These are phyloP conservation scores for Cuniculus paca DNA, from an alignment of 2,797 vertebrate species.

Conservation along the genomic window DNA sequence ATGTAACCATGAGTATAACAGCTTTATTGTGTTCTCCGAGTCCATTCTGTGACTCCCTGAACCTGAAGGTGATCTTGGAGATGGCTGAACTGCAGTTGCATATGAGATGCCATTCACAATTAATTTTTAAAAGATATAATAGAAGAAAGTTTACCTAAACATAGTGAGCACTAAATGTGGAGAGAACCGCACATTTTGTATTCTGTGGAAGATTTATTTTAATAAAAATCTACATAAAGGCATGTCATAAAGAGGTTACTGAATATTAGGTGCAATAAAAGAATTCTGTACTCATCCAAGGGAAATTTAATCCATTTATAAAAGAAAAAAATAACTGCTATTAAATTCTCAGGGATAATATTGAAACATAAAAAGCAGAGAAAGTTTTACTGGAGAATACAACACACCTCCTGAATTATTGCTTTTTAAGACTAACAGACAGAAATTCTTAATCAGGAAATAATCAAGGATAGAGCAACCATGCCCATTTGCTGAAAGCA, in stretches of 20 bases:
- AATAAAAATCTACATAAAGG: conserved; percentile 7
- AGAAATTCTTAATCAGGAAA: not conserved
- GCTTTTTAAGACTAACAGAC: not conserved
- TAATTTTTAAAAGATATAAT: conserved; percentile 7
- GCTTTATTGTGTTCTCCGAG: not conserved
- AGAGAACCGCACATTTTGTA: conserved; percentile 30
- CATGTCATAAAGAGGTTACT: conserved; percentile 37
- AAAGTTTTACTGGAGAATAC: conserved; percentile 21
- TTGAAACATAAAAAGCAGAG: conserved; percentile 49
- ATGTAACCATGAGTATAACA: not conserved
- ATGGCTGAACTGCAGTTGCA: not conserved
- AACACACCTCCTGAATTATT: conserved; percentile 12
- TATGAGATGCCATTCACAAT: not conserved
- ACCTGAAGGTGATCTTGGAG: not conserved
- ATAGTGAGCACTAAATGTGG: not conserved
- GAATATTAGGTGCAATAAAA: conserved; percentile 39
- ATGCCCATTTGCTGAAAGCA: not conserved
- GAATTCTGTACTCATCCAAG: not conserved
- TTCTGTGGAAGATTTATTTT: conserved; percentile 10
- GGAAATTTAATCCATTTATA: conserved; percentile 16
- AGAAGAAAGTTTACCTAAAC: conserved; percentile 33
- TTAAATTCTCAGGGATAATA: conserved; percentile 19
- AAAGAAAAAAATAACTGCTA: conserved; percentile 31
- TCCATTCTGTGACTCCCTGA: not conserved
- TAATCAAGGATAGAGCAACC: not conserved